These are phyloP conservation scores for Phocoena sinus DNA, from an alignment of 2,113 vertebrate genomes.

Conservation along the genomic window DNA sequence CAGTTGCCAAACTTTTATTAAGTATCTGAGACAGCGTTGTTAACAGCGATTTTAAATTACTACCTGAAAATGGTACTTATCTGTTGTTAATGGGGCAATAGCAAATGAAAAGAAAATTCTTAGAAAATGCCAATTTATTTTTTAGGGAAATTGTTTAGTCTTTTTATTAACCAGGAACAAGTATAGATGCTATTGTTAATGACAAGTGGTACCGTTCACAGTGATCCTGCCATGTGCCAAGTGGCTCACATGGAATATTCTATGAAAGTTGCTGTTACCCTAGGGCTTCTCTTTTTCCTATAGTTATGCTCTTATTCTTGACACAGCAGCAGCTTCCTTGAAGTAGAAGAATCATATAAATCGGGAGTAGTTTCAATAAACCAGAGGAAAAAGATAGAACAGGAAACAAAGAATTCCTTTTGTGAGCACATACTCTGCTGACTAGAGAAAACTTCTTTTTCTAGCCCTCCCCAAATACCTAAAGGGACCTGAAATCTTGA, in stretches of 20 bases:
- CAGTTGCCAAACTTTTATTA: not conserved
- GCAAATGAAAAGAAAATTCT: not conserved
- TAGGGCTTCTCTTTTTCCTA: not conserved
- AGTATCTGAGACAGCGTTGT: not conserved
- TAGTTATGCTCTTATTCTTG: not conserved
- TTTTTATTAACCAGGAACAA: not conserved
- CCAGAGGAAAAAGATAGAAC: not conserved
- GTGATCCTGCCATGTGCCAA: not conserved
- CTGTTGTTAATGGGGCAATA: not conserved
- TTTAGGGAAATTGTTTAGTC: not conserved
- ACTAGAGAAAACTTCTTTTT: not conserved
- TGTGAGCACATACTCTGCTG: not conserved
- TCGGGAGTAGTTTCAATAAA: not conserved
- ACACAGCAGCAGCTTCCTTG: not conserved
- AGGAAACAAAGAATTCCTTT: not conserved
- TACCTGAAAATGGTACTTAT: not conserved
- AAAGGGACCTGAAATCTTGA: not conserved
- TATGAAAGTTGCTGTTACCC: not conserved
- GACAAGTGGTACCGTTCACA: not conserved
- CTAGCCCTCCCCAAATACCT: not conserved
- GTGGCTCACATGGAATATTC: not conserved
- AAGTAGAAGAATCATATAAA: not conserved
- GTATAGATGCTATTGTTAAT: not conserved
- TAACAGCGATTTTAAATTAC: not conserved
- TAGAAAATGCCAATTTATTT: not conserved